These are phyloP conservation scores for Porites cylindrica DNA, from an alignment of 92 coral and sea anemone species.

Conservation along the genomic window DNA sequence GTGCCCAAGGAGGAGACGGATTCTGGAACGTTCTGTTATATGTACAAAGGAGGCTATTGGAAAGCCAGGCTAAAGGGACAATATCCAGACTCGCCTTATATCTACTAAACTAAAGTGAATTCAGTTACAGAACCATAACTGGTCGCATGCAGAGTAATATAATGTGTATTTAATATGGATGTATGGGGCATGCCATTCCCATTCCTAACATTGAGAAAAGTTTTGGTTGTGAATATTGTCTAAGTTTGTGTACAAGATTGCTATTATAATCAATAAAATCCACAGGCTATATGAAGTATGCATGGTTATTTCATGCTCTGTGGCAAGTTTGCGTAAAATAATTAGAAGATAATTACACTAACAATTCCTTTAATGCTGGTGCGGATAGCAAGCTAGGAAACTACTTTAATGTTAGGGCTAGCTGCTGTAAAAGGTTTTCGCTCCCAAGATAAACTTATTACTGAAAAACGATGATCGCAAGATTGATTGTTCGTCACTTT, in stretches of 20 bases:
- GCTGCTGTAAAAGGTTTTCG: too few species aligned
- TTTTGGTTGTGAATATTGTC: neutral
- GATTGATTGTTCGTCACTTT: too few species aligned
- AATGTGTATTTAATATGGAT: neutral
- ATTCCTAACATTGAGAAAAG: neutral
- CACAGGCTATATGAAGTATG: neutral
- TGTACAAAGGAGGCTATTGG: slow-evolving; percentile 98
- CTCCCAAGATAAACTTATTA: too few species aligned
- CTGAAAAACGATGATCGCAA: too few species aligned
- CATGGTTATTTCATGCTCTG: neutral
- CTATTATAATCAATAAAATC: neutral
- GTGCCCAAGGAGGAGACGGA: slow-evolving; percentile 87
- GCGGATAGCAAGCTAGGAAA: too few species aligned
- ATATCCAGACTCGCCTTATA: slow-evolving; percentile 70
- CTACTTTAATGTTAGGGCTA: too few species aligned
- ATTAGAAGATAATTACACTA: too few species aligned
- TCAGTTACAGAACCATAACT: neutral
- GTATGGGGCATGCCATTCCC: neutral
- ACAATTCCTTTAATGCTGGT: too few species aligned
- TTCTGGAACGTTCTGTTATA: slow-evolving; percentile 89
- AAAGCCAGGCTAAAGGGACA: slow-evolving; percentile 72
- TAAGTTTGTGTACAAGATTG: neutral
- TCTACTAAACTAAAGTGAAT: slow-evolving; percentile 55
- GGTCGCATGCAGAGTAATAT: neutral
- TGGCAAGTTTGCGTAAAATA: neutral